These are phyloP conservation scores for Empidonax traillii DNA, from an alignment of 2,113 vertebrate genomes.

Conservation along the genomic window DNA sequence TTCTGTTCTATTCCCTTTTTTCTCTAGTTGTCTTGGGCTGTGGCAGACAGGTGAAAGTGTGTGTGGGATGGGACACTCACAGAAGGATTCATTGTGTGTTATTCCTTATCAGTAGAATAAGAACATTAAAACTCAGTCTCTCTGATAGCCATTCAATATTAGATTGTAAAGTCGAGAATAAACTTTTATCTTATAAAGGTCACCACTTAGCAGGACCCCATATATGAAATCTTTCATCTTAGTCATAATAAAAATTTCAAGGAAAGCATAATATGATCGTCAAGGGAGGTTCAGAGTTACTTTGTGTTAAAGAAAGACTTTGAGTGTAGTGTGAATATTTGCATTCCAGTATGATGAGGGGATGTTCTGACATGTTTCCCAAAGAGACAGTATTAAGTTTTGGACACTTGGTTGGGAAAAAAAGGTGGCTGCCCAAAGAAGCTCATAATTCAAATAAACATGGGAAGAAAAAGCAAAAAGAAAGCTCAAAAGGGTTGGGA, in stretches of 20 bases:
- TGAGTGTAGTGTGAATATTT: neutral
- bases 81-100: neutral
- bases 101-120: neutral
- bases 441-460: neutral
- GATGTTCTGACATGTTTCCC: neutral
- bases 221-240: neutral
- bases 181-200: neutral
- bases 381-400: neutral
- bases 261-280: neutral
- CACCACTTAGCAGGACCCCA: neutral
- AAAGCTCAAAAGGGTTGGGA: neutral
- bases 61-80: neutral
- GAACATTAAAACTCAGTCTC: neutral
- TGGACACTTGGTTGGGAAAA: neutral
- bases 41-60: neutral
- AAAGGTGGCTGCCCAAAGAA: neutral
- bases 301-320: neutral
- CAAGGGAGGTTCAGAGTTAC: neutral
- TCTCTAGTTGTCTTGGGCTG: neutral
- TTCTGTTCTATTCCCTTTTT: neutral
- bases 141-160: neutral
- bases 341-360: neutral
- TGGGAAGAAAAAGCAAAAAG: neutral
- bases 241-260: neutral
- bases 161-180: neutral